Evolutionary conservation across 2,888 invertebrate genomes (phyloP).

Genomic region (Leptothorax acervorum): DNA sequence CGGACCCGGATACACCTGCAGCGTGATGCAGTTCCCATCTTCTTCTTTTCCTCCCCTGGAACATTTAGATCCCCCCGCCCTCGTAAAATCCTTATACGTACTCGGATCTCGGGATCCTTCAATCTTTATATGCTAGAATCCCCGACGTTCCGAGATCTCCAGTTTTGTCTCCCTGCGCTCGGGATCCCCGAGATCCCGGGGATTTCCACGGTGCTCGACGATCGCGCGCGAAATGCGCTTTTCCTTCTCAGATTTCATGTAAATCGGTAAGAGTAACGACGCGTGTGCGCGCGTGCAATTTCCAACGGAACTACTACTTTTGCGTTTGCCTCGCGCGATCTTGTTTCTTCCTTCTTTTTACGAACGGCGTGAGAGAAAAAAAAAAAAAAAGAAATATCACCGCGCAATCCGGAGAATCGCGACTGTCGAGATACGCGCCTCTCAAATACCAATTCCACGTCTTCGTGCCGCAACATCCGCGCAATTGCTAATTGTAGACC

Average conservation of each 20-base stretch:
- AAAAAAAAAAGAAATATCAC: background rate
- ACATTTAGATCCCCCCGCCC: constrained; percentile 34
- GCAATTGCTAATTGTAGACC: constrained; percentile 32
- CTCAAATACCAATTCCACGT: background rate
- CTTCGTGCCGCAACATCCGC: background rate
- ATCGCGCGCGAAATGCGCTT: constrained; percentile 30
- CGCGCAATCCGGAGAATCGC: background rate
- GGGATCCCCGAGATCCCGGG: constrained; percentile 25
- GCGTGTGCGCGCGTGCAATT: background rate
- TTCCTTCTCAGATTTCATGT: constrained; percentile 12
- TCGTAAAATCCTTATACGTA: constrained; percentile 51
- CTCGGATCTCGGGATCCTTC: constrained; percentile 42
- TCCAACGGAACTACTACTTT: background rate
- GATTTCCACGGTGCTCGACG: constrained; percentile 34
- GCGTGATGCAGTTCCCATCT: constrained; percentile 1
- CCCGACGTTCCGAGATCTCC: constrained; percentile 45
- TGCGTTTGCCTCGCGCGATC: background rate
- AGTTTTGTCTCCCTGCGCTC: constrained; percentile 26
- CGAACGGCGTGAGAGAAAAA: background rate
- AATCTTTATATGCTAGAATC: constrained; percentile 44
- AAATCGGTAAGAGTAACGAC: constrained; percentile 34
- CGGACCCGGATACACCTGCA: background rate
- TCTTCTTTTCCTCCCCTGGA: background rate
- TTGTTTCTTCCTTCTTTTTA: background rate
- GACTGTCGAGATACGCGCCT: background rate